phyloP scores from a whole-genome alignment of 2,113 vertebrate genomes.

The Chaetops frenatus region DNA sequence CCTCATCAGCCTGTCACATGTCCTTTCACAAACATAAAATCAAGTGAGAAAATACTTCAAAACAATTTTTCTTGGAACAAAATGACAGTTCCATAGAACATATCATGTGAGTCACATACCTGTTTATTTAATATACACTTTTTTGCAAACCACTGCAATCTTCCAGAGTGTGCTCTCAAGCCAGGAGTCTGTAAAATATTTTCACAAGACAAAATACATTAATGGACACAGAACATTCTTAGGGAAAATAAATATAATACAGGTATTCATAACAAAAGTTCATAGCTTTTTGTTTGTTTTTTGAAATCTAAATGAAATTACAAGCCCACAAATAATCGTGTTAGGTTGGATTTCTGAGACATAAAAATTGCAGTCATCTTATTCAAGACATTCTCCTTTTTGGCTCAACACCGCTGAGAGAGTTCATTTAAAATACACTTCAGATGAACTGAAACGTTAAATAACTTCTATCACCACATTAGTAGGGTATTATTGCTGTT shows the following conservation, averaged over 20 bases:
- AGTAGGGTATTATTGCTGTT: not conserved
- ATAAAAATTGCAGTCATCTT: not conserved
- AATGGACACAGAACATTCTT: not conserved
- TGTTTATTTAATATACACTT: conserved; percentile 78
- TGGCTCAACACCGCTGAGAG: not conserved
- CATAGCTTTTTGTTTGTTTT: not conserved
- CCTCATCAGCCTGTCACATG: not conserved
- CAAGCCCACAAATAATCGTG: not conserved
- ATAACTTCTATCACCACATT: not conserved
- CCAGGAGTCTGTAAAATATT: conserved; percentile 84
- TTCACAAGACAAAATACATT: not conserved
- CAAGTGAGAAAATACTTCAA: not conserved
- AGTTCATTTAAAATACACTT: not conserved
- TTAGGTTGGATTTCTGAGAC: not conserved
- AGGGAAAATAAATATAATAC: not conserved
- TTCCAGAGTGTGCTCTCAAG: conserved; percentile 79
- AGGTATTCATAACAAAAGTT: not conserved
- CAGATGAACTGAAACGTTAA: not conserved
- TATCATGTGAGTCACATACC: conserved; percentile 56
- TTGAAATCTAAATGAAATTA: not conserved
- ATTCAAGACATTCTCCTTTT: not conserved
- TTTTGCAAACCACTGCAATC: conserved; percentile 86
- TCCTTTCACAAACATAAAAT: conserved; percentile 1
- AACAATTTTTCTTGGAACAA: not conserved
- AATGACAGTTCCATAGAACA: not conserved